Percentiles rank a stretch among this genome's conserved stretches.
These are phyloP conservation scores for Rafetus swinhoei DNA, from an alignment of 2,113 vertebrate species.

Conservation along the genomic window DNA sequence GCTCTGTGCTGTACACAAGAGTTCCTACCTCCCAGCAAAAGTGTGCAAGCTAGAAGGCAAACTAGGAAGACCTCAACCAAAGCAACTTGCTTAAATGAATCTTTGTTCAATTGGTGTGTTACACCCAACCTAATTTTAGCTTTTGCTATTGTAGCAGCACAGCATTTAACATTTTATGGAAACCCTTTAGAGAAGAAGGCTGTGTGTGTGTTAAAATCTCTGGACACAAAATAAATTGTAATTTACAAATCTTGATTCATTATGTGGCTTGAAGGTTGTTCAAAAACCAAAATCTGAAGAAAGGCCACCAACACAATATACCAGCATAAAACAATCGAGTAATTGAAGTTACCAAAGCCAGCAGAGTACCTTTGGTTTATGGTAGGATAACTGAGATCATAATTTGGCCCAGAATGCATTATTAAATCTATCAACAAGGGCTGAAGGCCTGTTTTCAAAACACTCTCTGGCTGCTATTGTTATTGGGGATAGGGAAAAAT, in stretches of 20 bases:
- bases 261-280: too few relatives aligned
- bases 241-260: not conserved
- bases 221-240: not conserved
- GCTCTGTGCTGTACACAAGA: not conserved
- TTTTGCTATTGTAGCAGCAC: not conserved
- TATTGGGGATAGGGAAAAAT: not conserved
- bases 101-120: not conserved
- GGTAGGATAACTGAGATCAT: not conserved
- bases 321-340: not conserved
- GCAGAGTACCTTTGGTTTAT: not conserved
- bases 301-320: not conserved
- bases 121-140: not conserved
- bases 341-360: not conserved
- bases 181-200: not conserved
- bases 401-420: not conserved
- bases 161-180: not conserved
- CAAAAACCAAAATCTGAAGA: not conserved
- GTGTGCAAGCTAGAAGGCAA: not conserved
- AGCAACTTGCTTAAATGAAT: not conserved
- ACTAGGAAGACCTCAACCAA: not conserved
- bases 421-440: not conserved
- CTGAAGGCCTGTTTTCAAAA: not conserved
- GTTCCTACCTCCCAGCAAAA: not conserved
- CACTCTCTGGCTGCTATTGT: not conserved
- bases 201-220: fast-evolving